phyloP scores from a whole-genome alignment of 2,888 invertebrate genomes.

The Dendrolimus pini region DNA sequence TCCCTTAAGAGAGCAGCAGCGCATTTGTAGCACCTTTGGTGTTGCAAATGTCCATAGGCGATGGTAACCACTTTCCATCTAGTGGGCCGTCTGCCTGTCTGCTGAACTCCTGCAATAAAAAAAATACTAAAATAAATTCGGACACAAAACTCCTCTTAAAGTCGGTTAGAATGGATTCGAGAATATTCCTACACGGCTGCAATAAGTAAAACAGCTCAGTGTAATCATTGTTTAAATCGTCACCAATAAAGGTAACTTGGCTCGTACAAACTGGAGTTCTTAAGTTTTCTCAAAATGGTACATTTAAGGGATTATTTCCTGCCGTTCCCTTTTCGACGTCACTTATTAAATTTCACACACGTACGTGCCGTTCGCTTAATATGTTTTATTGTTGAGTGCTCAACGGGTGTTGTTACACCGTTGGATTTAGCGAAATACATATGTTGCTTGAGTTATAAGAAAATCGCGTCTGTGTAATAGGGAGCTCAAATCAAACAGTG shows the following conservation, averaged over 20 bases:
- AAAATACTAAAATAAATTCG: too few species aligned
- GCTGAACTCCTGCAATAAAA: too few species aligned
- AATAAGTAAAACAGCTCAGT: not conserved
- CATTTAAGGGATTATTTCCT: not conserved
- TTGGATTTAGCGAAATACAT: too few species aligned
- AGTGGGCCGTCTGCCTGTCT: too few species aligned
- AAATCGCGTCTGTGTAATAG: too few species aligned
- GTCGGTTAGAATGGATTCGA: not conserved
- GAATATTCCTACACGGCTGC: not conserved
- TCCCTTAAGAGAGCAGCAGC: too few species aligned
- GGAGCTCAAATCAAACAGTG: too few species aligned
- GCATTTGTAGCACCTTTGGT: too few species aligned
- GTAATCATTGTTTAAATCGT: not conserved
- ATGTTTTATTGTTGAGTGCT: slow-evolving; percentile 28
- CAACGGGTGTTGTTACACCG: slow-evolving; percentile 10
- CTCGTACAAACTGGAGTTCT: too few species aligned
- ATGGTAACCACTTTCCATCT: too few species aligned
- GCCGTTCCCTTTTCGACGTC: slow-evolving; percentile 14
- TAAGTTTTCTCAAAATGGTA: not conserved
- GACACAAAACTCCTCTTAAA: not conserved
- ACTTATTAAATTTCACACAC: slow-evolving; percentile 45
- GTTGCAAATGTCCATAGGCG: too few species aligned
- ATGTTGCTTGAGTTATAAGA: too few species aligned
- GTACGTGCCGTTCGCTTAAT: slow-evolving; percentile 38
- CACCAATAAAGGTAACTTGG: not conserved